phyloP scores from a whole-genome alignment of 1,140 invertebrate species.

The Hormaphis cornu region DNA sequence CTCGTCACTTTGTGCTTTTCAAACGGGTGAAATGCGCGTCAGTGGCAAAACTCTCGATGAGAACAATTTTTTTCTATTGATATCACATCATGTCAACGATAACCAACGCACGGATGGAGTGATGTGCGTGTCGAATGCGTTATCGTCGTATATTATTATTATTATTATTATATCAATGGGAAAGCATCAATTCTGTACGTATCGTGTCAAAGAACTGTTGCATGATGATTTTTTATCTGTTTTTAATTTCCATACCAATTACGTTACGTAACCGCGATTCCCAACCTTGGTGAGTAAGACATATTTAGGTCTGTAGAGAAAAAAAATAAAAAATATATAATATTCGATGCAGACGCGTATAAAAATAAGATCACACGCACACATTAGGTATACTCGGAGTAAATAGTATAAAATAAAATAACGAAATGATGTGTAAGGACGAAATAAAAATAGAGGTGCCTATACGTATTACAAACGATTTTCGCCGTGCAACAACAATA shows the following conservation, averaged over 20 bases:
- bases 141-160: background rate
- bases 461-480: background rate
- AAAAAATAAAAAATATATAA: too few species aligned
- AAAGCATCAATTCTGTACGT: constrained; percentile 7
- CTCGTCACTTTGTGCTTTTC: too few species aligned
- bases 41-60: background rate
- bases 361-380: too few species aligned
- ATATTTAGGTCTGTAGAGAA: background rate
- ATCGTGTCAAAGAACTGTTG: constrained; percentile 18
- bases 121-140: constrained; percentile 14
- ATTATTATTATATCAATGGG: constrained; percentile 3
- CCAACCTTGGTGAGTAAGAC: too few species aligned
- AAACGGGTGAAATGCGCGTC: too few species aligned
- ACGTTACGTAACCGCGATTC: constrained; percentile 13
- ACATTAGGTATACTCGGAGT: too few species aligned
- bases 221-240: background rate
- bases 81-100: constrained; percentile 11
- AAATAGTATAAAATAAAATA: too few species aligned
- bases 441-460: too few species aligned
- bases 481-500: background rate
- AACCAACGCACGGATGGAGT: background rate
- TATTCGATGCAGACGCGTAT: background rate
- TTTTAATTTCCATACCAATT: constrained; percentile 9
- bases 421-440: too few species aligned
- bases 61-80: background rate